phyloP scores from a whole-genome alignment of 2,888 invertebrate genomes.

The Autographa gamma region DNA sequence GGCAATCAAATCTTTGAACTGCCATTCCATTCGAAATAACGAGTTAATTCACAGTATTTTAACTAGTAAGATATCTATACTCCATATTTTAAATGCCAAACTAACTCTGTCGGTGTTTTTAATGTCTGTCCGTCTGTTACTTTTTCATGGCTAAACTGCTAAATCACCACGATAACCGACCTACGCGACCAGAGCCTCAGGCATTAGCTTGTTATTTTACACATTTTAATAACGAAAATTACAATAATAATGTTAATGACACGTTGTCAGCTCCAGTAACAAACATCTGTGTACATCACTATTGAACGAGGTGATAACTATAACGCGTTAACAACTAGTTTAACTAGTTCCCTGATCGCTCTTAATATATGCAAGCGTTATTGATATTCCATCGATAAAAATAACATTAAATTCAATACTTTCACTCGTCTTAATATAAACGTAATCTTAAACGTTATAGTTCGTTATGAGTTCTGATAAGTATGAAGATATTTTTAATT shows the following conservation, averaged over 20 bases:
- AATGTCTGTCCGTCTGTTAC: no score
- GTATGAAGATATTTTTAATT: slow-evolving; percentile 21
- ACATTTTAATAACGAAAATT: not conserved
- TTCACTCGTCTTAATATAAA: slow-evolving; percentile 50
- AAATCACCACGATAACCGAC: no score
- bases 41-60: no score
- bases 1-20: no score
- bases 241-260: not conserved
- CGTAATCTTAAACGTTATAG: slow-evolving; percentile 43
- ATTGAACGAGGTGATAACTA: slow-evolving; percentile 42
- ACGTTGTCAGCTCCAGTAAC: slow-evolving; percentile 20
- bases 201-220: no score
- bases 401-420: slow-evolving; percentile 37
- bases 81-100: no score
- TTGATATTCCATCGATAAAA: slow-evolving; percentile 53
- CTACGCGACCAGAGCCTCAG: no score
- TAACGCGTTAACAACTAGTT: slow-evolving; percentile 46
- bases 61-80: no score
- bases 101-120: no score
- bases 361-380: slow-evolving; percentile 46
- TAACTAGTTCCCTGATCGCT: slow-evolving; percentile 27
- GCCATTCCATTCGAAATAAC: no score
- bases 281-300: slow-evolving; percentile 9
- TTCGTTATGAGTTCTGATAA: slow-evolving; percentile 17
- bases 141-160: no score